Percentiles rank a stretch among this genome's conserved stretches.
These are phyloP conservation scores for Hirtodrosophila alboralis DNA, from an alignment of 2,888 invertebrate genomes.

Conservation along the genomic window DNA sequence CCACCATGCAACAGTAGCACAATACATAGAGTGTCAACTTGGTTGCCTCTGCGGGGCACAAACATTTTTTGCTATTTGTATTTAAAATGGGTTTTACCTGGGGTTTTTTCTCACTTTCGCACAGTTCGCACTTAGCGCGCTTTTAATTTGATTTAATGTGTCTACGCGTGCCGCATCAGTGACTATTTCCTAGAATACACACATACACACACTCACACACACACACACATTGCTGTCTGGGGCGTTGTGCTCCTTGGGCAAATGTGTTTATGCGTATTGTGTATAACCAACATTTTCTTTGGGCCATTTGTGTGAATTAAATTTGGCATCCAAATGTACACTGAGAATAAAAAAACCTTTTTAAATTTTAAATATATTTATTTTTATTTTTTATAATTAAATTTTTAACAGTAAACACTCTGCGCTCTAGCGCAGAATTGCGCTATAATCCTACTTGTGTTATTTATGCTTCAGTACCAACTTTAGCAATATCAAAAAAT, in stretches of 20 bases:
- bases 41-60: constrained; percentile 5
- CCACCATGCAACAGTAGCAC: constrained; percentile 32
- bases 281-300: constrained; percentile 21
- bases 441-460: no score
- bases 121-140: constrained; percentile 63
- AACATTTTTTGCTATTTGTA: constrained; percentile 68
- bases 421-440: no score
- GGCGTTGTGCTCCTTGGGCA: constrained; percentile 21
- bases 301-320: constrained; percentile 59
- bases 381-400: no score
- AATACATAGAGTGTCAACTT: constrained; percentile 31
- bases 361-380: no score
- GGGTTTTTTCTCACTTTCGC: constrained; percentile 70
- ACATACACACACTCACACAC: constrained; percentile 1
- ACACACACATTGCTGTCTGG: constrained; percentile 12
- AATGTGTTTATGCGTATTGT: constrained; percentile 38
- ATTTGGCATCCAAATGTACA: constrained; percentile 41
- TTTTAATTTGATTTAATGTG: constrained; percentile 81
- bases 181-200: constrained; percentile 28
- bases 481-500: no score
- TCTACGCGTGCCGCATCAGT: constrained; percentile 65
- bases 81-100: constrained; percentile 78
- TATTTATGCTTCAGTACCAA: no score
- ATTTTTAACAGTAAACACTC: no score
- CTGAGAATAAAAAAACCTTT: no score